Percentiles rank a stretch among this genome's conserved stretches.
Evolutionary conservation across 2,888 invertebrate species (phyloP).

Genomic region (Eupithecia insigniata): DNA sequence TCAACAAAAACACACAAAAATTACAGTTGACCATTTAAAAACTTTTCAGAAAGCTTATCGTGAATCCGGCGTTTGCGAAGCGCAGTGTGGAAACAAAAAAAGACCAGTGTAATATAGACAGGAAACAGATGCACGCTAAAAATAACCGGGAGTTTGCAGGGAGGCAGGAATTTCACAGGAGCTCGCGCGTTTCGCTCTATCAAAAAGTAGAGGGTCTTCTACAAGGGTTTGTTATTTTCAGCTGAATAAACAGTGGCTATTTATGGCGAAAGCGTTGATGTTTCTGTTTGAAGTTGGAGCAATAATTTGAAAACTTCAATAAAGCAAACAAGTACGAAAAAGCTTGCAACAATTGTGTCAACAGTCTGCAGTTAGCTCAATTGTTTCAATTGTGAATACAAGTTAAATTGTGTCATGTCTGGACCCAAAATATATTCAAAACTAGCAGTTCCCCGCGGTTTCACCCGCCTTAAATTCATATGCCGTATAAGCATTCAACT

Average conservation of each 20-base stretch:
- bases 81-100: constrained; percentile 70
- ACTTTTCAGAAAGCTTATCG: constrained; percentile 74
- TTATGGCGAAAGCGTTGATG: not conserved
- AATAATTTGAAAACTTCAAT: not conserved
- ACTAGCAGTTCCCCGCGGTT: no score
- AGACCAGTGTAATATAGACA: constrained; percentile 69
- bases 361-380: no score
- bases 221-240: constrained; percentile 81
- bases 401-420: no score
- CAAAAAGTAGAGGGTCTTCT: constrained; percentile 87
- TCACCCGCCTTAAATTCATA: no score
- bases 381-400: no score
- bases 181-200: constrained; percentile 86
- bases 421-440: no score
- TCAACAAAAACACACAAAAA: constrained; percentile 37
- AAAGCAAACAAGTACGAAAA: not conserved
- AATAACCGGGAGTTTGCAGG: constrained; percentile 69
- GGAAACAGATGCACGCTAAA: constrained; percentile 76
- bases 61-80: constrained; percentile 80
- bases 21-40: constrained; percentile 49
- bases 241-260: constrained; percentile 8
- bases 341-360: not conserved
- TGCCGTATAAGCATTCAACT: no score
- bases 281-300: not conserved
- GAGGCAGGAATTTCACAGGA: constrained; percentile 82